Evolutionary conservation across 1,140 invertebrate genomes (phyloP).

Genomic region (Heliconius nattereri): DNA sequence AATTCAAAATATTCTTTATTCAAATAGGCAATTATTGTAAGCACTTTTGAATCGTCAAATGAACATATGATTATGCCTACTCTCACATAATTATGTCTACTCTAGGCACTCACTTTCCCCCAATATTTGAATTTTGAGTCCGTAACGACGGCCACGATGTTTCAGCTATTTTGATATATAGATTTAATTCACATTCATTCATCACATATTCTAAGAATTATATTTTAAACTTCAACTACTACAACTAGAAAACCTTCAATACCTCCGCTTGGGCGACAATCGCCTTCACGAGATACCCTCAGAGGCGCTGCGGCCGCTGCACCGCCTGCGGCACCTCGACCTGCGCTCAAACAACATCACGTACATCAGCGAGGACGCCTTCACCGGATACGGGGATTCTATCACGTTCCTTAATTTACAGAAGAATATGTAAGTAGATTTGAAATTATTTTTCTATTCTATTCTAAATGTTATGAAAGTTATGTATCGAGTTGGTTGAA

Average conservation of each 20-base stretch:
- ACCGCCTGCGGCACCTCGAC: conserved; percentile 93
- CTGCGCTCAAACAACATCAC: conserved; percentile 93
- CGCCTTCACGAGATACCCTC: conserved; percentile 91
- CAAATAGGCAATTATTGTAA: too few species aligned
- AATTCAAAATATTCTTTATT: too few species aligned
- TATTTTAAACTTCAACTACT: too few species aligned
- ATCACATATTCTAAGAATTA: background rate
- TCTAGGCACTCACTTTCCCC: too few species aligned
- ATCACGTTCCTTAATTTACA: conserved; percentile 95
- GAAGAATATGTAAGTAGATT: conserved; percentile 89
- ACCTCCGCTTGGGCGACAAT: conserved; percentile 92
- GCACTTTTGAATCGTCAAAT: too few species aligned
- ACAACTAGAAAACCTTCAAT: conserved; percentile 90
- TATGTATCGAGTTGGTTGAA: background rate
- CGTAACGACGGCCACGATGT: too few species aligned
- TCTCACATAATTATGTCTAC: too few species aligned
- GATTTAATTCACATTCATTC: too few species aligned
- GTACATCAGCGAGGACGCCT: conserved; percentile 90
- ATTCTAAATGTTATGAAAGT: background rate
- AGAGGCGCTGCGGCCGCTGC: conserved; percentile 89
- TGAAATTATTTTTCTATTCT: background rate
- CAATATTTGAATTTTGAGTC: too few species aligned
- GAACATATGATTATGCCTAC: too few species aligned
- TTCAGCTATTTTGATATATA: too few species aligned
- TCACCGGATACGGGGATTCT: conserved; percentile 94